Percentiles rank a stretch among this genome's conserved stretches.
Conservation (phyloP, 2,888 invertebrate species). For the Dryobota labecula region DNA sequence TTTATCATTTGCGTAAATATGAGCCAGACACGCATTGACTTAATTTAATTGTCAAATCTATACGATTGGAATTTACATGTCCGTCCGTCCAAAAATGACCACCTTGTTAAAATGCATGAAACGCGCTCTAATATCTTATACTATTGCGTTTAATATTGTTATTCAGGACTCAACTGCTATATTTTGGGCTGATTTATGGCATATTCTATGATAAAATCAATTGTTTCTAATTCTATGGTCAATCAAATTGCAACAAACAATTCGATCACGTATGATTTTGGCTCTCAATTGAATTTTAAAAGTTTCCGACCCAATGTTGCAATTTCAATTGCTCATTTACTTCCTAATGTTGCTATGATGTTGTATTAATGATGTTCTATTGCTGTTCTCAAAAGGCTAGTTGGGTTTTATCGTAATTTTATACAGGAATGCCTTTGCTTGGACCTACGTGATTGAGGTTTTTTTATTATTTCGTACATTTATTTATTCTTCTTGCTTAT, state of each 20-base stretch:
- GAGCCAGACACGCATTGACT: constrained; percentile 46
- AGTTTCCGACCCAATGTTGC: constrained; percentile 37
- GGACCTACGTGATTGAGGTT: constrained; percentile 37
- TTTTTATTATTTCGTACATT: constrained; percentile 31
- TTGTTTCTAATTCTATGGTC: constrained; percentile 56
- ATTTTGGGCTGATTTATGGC: constrained; percentile 59
- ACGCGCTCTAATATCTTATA: constrained; percentile 19
- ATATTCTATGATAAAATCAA: constrained; percentile 42
- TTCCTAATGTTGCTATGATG: constrained; percentile 52
- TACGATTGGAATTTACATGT: constrained; percentile 26
- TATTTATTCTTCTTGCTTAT: constrained; percentile 39
- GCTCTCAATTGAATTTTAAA: constrained; percentile 62
- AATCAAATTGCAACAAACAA: constrained; percentile 54
- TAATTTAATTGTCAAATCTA: constrained; percentile 55
- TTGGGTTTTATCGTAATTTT: constrained; percentile 47
- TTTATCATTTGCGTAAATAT: constrained; percentile 46
- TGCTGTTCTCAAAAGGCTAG: constrained; percentile 28
- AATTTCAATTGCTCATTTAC: constrained; percentile 53
- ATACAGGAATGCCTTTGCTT: constrained; percentile 44
- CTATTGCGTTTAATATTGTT: constrained; percentile 59
- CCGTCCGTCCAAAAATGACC: constrained; percentile 29
- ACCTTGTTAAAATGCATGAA: constrained; percentile 44
- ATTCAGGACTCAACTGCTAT: constrained; percentile 52
- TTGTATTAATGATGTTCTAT: constrained; percentile 51
- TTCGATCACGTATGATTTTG: constrained; percentile 57